These are phyloP conservation scores for Zophobas atratus DNA, from an alignment of 1,140 invertebrate genomes.

Conservation along the genomic window DNA sequence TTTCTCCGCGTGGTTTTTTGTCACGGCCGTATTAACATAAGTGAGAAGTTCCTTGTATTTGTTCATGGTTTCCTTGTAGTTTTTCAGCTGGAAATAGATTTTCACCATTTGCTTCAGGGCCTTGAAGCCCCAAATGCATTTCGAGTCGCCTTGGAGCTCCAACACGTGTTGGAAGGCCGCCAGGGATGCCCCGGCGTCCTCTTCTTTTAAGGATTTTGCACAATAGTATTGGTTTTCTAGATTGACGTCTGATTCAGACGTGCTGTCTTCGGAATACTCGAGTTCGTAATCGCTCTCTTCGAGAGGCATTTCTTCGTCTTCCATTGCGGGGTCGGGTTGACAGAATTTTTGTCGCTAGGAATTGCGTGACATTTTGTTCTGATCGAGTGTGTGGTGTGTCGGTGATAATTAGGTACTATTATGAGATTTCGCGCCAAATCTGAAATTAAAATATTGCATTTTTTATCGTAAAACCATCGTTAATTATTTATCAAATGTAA, in stretches of 20 bases:
- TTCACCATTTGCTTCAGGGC: constrained; percentile 99
- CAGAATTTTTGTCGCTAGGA: too few relatives aligned
- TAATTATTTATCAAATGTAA: too few relatives aligned
- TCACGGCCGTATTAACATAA: constrained; percentile 98
- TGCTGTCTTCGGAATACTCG: constrained; percentile 96
- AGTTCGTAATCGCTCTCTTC: constrained; percentile 57
- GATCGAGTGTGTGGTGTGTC: too few relatives aligned
- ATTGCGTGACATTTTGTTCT: too few relatives aligned
- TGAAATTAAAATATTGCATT: too few relatives aligned
- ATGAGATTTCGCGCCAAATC: too few relatives aligned
- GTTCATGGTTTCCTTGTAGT: constrained; percentile 96
- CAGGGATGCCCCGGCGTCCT: constrained; percentile 91
- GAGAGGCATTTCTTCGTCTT: constrained; percentile 6
- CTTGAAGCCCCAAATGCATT: constrained; percentile 99
- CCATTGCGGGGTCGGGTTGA: background rate
- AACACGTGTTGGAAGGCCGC: constrained; percentile 96
- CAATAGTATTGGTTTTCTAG: constrained; percentile 99
- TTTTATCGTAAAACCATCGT: too few relatives aligned
- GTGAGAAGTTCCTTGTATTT: constrained; percentile 96
- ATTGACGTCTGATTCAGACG: constrained; percentile 98
- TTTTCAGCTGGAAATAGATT: constrained; percentile 98
- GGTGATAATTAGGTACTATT: too few relatives aligned
- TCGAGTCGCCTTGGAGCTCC: constrained; percentile 95
- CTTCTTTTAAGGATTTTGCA: constrained; percentile 98
- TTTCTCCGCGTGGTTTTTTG: constrained; percentile 99